phyloP scores from a whole-genome alignment of 1,140 invertebrate species.

The Drosophila repleta region DNA sequence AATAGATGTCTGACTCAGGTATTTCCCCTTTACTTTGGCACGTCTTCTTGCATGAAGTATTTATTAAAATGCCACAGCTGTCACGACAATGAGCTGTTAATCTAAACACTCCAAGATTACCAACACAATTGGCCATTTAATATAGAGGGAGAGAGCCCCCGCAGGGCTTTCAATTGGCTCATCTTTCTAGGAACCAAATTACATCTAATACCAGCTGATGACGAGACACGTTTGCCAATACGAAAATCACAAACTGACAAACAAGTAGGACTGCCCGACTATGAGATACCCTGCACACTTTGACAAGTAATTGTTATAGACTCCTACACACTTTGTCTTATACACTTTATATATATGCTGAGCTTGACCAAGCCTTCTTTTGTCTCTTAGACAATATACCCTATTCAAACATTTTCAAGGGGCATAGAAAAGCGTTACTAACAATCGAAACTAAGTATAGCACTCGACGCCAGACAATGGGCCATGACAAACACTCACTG shows the following conservation, averaged over 20 bases:
- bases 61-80: constrained; percentile 8
- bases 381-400: neutral
- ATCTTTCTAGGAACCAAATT: constrained; percentile 46
- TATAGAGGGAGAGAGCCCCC: constrained; percentile 7
- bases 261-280: neutral
- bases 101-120: constrained; percentile 13
- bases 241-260: constrained; percentile 1
- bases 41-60: neutral
- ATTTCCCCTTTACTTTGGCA: neutral
- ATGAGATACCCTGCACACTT: neutral
- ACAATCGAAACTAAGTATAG: constrained; percentile 24
- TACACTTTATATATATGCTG: no score
- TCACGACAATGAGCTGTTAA: constrained; percentile 42
- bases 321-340: no score
- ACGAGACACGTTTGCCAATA: constrained; percentile 27
- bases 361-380: no score
- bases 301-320: neutral
- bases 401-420: neutral
- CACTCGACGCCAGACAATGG: constrained; percentile 32
- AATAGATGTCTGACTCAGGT: no score
- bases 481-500: constrained; percentile 41
- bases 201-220: constrained; percentile 15
- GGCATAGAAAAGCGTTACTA: neutral
- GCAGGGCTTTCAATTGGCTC: constrained; percentile 24
- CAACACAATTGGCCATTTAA: constrained; percentile 41